phyloP scores from a whole-genome alignment of 2,113 vertebrate genomes.

The Syrmaticus mikado region DNA sequence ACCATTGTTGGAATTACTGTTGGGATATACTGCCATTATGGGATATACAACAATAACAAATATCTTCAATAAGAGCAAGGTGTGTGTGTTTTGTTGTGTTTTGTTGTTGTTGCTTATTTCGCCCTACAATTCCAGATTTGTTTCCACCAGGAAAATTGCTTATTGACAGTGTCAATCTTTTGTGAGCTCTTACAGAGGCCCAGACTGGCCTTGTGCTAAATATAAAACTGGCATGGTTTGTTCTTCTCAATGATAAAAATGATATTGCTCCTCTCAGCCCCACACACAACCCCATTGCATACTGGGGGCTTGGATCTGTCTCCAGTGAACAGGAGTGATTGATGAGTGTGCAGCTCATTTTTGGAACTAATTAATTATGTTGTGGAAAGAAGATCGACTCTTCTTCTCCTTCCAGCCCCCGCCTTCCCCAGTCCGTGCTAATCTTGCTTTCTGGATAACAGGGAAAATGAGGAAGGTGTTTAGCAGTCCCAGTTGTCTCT shows the following conservation, averaged over 20 bases:
- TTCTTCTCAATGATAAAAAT: slow-evolving; percentile 16
- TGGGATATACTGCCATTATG: neutral
- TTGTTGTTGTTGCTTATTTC: neutral
- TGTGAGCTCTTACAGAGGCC: neutral
- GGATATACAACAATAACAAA: neutral
- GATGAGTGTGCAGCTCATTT: neutral
- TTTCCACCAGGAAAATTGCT: neutral
- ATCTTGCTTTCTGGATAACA: slow-evolving; percentile 71
- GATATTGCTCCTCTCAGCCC: neutral
- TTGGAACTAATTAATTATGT: slow-evolving; percentile 56
- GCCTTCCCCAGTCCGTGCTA: slow-evolving; percentile 38
- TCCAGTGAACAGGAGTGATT: neutral
- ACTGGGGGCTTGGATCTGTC: neutral
- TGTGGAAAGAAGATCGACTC: slow-evolving; percentile 53
- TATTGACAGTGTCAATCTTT: neutral
- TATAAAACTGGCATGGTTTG: neutral
- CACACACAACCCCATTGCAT: neutral
- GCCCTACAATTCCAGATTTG: accelerated
- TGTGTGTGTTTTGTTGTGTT: neutral
- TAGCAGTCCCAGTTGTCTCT: slow-evolving; percentile 43
- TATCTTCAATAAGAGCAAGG: neutral
- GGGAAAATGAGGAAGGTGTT: slow-evolving; percentile 39
- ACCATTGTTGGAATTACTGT: neutral
- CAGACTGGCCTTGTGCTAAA: neutral
- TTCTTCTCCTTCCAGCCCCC: neutral